Base-by-base conservation (phyloP, 2,113 vertebrate genomes). In the Calidris pugnax region DNA sequence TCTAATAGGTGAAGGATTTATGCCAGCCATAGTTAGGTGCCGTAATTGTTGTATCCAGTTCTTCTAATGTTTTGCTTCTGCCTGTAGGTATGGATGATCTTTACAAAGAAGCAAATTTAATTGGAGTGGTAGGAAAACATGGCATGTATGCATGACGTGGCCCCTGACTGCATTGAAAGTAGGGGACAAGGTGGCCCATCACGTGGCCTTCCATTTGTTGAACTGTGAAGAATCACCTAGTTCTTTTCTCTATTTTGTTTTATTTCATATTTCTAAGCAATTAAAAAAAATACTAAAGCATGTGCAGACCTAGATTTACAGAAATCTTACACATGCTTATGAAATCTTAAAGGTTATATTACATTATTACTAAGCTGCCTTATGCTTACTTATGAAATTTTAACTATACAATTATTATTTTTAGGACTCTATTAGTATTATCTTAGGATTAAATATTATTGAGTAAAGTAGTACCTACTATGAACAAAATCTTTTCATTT, bases 61-160 rank as follows among this genome's bases (percentile, higher is more conserved):
- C 51, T 91, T 92, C 68, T 89, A 60, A 63, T 5, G 13, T 37
- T 83, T 87, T 50, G 9, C 8, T 73, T 77, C 26, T 75, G 30
- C 13, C 27, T n/a, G 32, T 43, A 45, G 35, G 4, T 22, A 50
- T 11, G 16, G 50, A 43, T 55, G 33, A 55, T 33, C 32, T 76
- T 77, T 59, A 50, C 22, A 77, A 69, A 69, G 59, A 57, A 85
- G 11, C 33, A 73, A 27, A 50, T 83, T 60, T 56, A 22, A 17
- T 8, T 79, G 32, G 26, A 85, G 7, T n/a, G 6, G 4, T 41
- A 43, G 16, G 17, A 77, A 63, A 85, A 64, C 20, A 56, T 53
- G 14, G 1, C 10, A 8, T 4, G 4, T 17, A 17, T 50, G 10
- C 0, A 0, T 47, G 37, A 78, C 50, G 14, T 43, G 45, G 14